Evolutionary conservation across 2,888 invertebrate species (phyloP), one percentile per base, ranked within the genome.

Genomic region (Lobophora halterata): DNA sequence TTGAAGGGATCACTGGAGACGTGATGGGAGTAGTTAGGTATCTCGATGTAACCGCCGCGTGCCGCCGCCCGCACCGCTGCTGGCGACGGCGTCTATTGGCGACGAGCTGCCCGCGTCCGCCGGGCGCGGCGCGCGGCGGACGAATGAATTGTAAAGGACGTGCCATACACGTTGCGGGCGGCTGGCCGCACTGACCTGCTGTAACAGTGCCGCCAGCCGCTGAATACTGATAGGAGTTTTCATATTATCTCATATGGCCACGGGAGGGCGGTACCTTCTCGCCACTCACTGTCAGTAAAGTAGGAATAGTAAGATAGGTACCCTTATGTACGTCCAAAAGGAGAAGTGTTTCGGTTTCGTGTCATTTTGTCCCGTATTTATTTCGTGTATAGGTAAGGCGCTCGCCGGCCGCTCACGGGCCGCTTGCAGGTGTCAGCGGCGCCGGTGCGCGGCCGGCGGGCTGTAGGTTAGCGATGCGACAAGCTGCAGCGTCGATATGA

Each of bases 1-100:
- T 83, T 81, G 75, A 74, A 72, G 82, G 82, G 82, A 81, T 79
- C 83, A 81, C 71, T 62, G 46, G 71, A 63, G 64, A 66, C 56
- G 73, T 71, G 73, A 73, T 65, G 61, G 62, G 55, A 58, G 57
- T 67, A 64, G 65, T 55, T 65, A 57, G 65, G 61, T 58, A 55
- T 54, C 40, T 52, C 48, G 53, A 46, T 30, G 52, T 51, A 46
- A 37, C 28, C 42, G 58, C 24, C 49, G 54, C 36, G 50, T 34
- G 44, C 41, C 24, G 38, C 26, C 8, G 8, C 23, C 32, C 18
- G 3, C 20, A 31, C 32, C 20, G 33, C 16, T 16, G 30, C 36
- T 27, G n/a, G 24, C 5, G 19, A 35, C 11, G 31, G 20, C 28
- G 46, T 36, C 43, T 47, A 30, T 49, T 45, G 46, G 30, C 44